phyloP scores from a whole-genome alignment of 2,113 vertebrate genomes.

The Lampris megalopsis region DNA sequence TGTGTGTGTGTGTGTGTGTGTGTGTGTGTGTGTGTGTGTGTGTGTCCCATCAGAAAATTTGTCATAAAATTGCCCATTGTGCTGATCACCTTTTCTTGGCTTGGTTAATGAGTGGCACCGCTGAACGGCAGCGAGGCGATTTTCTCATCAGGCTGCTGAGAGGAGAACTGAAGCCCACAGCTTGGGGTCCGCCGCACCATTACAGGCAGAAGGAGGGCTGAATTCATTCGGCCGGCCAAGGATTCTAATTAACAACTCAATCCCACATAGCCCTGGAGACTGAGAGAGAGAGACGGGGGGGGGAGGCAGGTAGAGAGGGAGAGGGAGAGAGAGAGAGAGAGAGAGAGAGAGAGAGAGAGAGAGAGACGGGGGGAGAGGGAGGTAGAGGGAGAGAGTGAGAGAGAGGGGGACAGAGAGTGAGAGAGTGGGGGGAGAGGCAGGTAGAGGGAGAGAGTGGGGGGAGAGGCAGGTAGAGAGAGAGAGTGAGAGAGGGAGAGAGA shows the following conservation, averaged over 20 bases:
- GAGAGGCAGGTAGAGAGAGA: too few relatives aligned
- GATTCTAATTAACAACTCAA: conserved; percentile 85
- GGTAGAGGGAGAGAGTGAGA: too few relatives aligned
- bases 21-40: conserved; percentile 60
- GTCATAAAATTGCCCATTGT: conserved; percentile 71
- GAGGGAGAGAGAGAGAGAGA: background rate
- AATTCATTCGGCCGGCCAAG: conserved; percentile 83
- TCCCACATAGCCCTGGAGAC: conserved; percentile 70
- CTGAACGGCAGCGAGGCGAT: conserved; percentile 81
- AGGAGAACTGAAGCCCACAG: conserved; percentile 83
- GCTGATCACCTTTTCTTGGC: conserved; percentile 72
- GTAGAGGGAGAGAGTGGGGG: too few relatives aligned
- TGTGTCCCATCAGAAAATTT: conserved; percentile 35
- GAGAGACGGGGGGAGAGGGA: too few relatives aligned
- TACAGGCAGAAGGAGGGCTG: conserved; percentile 80
- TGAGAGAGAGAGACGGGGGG: conserved; percentile 11
- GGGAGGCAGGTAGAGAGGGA: background rate
- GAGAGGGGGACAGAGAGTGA: too few relatives aligned
- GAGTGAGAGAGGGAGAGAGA: too few relatives aligned
- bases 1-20: too few relatives aligned
- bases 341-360: conserved; percentile 6
- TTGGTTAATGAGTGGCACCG: conserved; percentile 81
- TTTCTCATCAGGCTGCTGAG: conserved; percentile 83
- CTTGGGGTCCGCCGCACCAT: conserved; percentile 80
- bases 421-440: too few relatives aligned